Percentiles rank a stretch among this genome's conserved stretches.
Conservation (phyloP, 2,113 vertebrate genomes). For the Scalopus aquaticus region DNA sequence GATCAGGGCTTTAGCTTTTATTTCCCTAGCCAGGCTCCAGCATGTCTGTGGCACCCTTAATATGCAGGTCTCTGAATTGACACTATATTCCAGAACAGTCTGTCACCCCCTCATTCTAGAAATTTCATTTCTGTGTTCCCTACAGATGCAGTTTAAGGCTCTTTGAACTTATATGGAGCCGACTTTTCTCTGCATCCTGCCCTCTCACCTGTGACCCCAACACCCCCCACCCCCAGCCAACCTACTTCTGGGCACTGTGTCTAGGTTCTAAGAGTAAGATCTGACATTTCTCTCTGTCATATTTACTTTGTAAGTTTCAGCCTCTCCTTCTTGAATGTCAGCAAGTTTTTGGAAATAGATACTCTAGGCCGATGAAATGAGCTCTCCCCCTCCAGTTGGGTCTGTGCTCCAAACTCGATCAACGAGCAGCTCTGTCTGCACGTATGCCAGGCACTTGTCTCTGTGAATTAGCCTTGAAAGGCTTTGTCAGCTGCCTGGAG, state of each 20-base stretch:
- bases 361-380: neutral
- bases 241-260: neutral
- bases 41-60: neutral
- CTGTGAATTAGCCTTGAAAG: neutral
- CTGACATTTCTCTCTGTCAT: neutral
- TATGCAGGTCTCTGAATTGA: neutral
- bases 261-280: neutral
- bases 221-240: too few species aligned
- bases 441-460: neutral
- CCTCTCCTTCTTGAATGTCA: neutral
- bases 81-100: neutral
- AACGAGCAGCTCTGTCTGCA: neutral
- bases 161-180: neutral
- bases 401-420: neutral
- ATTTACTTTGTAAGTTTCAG: constrained; percentile 21
- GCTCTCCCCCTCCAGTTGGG: neutral
- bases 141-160: neutral
- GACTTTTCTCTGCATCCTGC: neutral
- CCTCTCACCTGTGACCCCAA: neutral
- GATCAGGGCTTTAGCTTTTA: neutral
- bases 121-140: neutral
- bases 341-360: neutral
- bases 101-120: constrained; percentile 20
- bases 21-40: neutral
- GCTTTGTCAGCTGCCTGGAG: neutral